Evolutionary conservation across 2,113 vertebrate genomes (phyloP).

Genomic region (rabbit (Oryctolagus cuniculus)): mOryCun1.1 NC_091434.1:75551501-75552000

Average conservation of each 20-base stretch:
- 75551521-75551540: background rate
- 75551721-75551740: background rate
- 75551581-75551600: background rate
- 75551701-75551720: background rate
- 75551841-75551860: background rate
- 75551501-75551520: background rate
- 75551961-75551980: background rate
- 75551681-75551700: background rate
- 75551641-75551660: background rate
- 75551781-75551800: background rate
- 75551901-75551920: background rate
- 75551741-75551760: background rate
- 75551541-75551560: background rate
- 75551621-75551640: background rate
- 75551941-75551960: background rate
- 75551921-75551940: slow-evolving; percentile 1
- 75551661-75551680: background rate
- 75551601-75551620: background rate
- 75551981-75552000: slow-evolving; percentile 23
- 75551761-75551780: background rate
- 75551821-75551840: background rate
- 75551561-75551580: slow-evolving; percentile 21
- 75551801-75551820: background rate
- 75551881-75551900: slow-evolving; percentile 5
- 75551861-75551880: background rate